Conservation (phyloP, 2,888 invertebrate species). For the Andrena minutula region DNA sequence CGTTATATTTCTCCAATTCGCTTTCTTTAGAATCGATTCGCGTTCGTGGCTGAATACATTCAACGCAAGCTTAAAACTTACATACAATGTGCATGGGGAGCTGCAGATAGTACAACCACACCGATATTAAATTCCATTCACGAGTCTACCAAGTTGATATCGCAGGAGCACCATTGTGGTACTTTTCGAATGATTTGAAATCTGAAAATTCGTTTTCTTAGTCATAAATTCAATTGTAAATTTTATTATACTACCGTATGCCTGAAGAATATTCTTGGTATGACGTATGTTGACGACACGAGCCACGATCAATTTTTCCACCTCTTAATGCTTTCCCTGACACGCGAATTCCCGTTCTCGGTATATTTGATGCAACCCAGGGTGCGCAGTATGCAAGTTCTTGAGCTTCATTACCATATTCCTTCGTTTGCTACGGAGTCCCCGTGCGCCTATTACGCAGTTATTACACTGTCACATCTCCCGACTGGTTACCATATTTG, state of each 20-base stretch:
- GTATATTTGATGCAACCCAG: constrained; percentile 53
- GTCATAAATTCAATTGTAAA: not conserved
- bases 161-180: not conserved
- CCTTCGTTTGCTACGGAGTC: constrained; percentile 60
- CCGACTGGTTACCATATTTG: constrained; percentile 68
- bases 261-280: constrained; percentile 1
- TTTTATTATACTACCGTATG: not conserved
- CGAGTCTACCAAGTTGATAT: not conserved
- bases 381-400: constrained; percentile 55
- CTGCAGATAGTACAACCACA: too few species aligned
- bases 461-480: constrained; percentile 65
- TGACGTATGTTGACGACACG: constrained; percentile 25
- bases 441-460: constrained; percentile 66
- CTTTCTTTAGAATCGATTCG: not conserved
- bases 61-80: not conserved
- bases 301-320: constrained; percentile 40
- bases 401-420: constrained; percentile 67
- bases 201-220: not conserved
- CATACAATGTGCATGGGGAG: not conserved
- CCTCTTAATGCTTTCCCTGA: constrained; percentile 40
- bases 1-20: not conserved
- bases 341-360: constrained; percentile 39
- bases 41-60: not conserved
- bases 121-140: not conserved
- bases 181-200: not conserved